Evolutionary conservation across 2,113 vertebrate genomes (phyloP).

Genomic region (Channa argus): DNA sequence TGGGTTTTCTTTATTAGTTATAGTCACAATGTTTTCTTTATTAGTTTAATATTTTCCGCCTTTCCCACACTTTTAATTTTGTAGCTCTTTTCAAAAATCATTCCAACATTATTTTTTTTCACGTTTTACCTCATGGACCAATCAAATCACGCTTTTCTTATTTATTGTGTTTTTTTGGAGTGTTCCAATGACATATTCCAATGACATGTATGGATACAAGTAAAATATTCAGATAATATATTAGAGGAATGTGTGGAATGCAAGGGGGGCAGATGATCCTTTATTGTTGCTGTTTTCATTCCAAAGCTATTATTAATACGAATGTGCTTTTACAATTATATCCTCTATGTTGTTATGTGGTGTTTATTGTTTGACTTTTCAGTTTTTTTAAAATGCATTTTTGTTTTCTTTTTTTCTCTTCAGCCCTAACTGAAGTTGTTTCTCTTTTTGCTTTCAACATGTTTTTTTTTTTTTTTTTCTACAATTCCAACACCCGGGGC

Average conservation of each 20-base stretch:
- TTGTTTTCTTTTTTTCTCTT: conserved; percentile 9
- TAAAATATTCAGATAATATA: conserved; percentile 74
- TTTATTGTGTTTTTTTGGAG: conserved; percentile 74
- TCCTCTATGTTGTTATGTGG: conserved; percentile 60
- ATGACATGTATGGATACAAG: conserved; percentile 55
- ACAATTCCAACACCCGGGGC: conserved; percentile 47
- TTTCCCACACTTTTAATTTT: background rate
- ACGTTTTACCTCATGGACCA: conserved; percentile 81
- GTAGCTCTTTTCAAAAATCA: conserved; percentile 25
- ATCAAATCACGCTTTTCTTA: conserved; percentile 78
- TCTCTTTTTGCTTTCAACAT: background rate
- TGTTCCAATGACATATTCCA: background rate
- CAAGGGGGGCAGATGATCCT: conserved; percentile 32
- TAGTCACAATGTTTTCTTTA: conserved; percentile 27
- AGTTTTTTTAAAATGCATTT: conserved; percentile 21
- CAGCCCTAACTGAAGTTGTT: conserved; percentile 10
- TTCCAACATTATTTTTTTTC: conserved; percentile 28
- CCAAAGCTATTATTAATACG: conserved; percentile 76
- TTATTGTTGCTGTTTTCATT: conserved; percentile 77
- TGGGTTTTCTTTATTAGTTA: too few species aligned
- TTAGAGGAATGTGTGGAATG: conserved; percentile 68
- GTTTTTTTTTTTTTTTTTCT: conserved; percentile 13
- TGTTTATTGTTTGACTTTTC: conserved; percentile 56
- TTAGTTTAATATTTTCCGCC: conserved; percentile 12
- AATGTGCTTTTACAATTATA: conserved; percentile 81